Evolutionary conservation across 2,888 invertebrate species (phyloP).

Genomic region (Resseliella maxima): DNA sequence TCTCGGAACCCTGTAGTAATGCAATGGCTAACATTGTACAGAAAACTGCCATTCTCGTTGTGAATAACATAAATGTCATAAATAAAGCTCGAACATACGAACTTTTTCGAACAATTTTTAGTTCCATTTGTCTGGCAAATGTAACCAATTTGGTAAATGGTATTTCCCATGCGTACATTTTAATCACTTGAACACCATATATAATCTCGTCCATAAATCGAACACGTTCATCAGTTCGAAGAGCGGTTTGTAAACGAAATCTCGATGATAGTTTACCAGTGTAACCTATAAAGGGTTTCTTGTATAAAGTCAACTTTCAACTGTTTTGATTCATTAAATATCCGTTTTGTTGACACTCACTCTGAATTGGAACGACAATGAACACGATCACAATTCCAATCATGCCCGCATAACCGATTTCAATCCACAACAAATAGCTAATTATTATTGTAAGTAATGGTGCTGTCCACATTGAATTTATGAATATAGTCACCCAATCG

Average conservation of each 20-base stretch:
- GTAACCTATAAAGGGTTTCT: constrained; percentile 22
- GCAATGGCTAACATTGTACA: constrained; percentile 78
- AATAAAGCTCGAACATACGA: constrained; percentile 76
- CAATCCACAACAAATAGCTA: constrained; percentile 75
- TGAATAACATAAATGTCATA: constrained; percentile 82
- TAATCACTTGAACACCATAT: constrained; percentile 70
- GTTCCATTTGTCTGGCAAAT: constrained; percentile 74
- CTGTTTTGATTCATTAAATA: too few species aligned
- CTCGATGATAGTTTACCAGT: constrained; percentile 61
- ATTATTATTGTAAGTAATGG: constrained; percentile 76
- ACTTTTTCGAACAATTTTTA: constrained; percentile 72
- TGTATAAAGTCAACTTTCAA: too few species aligned
- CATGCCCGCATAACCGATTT: constrained; percentile 75
- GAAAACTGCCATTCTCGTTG: constrained; percentile 78
- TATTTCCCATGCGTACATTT: constrained; percentile 89
- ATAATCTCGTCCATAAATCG: constrained; percentile 82
- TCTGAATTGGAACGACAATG: constrained; percentile 82
- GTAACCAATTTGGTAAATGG: constrained; percentile 81
- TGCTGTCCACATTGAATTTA: constrained; percentile 86
- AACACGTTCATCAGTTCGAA: constrained; percentile 79
- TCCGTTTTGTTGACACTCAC: too few species aligned
- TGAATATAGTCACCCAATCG: constrained; percentile 78
- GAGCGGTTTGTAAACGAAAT: constrained; percentile 69
- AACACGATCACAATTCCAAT: constrained; percentile 79
- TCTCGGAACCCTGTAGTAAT: constrained; percentile 70